These are phyloP conservation scores for Zeus faber DNA, from an alignment of 2,113 vertebrate species.

Conservation along the genomic window DNA sequence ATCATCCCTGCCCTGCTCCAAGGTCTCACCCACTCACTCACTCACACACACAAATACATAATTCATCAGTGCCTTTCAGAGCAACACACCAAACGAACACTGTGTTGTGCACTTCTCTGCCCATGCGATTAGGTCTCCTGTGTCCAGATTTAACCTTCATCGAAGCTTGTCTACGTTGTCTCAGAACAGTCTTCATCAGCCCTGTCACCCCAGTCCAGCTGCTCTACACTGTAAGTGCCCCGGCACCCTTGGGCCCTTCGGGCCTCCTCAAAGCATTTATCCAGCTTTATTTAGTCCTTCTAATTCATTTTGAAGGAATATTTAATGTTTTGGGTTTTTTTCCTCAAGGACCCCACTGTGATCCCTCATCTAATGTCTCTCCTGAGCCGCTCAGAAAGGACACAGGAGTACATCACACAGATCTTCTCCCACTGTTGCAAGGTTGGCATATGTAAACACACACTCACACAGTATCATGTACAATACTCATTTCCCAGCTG, in stretches of 20 bases:
- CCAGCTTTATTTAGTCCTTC: no score
- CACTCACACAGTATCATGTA: not conserved
- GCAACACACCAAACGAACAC: not conserved
- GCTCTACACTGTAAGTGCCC: conserved; percentile 89
- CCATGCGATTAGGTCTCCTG: conserved; percentile 79
- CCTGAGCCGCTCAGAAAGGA: conserved; percentile 89
- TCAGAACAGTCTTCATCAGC: conserved; percentile 96
- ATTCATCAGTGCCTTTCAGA: not conserved
- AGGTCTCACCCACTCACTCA: conserved; percentile 71
- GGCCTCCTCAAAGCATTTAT: not conserved
- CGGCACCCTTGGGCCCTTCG: not conserved
- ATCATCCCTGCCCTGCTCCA: conserved; percentile 97
- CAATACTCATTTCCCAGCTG: not conserved
- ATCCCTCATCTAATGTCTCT: conserved; percentile 96
- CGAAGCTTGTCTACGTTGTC: conserved; percentile 95
- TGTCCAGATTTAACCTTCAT: conserved; percentile 92
- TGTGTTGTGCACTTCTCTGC: not conserved
- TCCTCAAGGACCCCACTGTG: conserved; percentile 87
- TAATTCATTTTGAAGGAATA: no score
- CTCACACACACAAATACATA: not conserved
- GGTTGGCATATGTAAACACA: conserved; percentile 70
- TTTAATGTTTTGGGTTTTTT: no score
- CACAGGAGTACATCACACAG: conserved; percentile 98
- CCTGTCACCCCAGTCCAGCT: conserved; percentile 97
- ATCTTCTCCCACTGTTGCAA: conserved; percentile 99